Evolutionary conservation across 2,888 invertebrate genomes (phyloP).

Genomic region (Lycia hirtaria): DNA sequence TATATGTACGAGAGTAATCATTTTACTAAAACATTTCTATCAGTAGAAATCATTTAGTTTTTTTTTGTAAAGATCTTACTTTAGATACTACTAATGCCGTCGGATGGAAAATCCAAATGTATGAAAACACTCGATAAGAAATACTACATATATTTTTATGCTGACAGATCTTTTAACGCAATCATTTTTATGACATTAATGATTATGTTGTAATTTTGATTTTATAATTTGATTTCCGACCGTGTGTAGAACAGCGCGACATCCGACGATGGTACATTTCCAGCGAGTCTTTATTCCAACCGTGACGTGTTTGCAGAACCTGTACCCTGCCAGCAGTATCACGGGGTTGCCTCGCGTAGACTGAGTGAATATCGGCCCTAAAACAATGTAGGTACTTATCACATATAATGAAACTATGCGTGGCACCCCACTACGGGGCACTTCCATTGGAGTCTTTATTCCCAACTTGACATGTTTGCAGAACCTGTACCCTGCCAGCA

Average conservation of each 20-base stretch:
- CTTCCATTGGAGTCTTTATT: conserved; percentile 53
- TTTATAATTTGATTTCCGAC: conserved; percentile 39
- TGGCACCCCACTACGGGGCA: conserved; percentile 55
- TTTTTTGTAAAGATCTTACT: no score
- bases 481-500: conserved; percentile 13
- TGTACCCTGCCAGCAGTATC: conserved; percentile 12
- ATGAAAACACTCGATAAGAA: no score
- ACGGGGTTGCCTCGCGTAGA: conserved; percentile 17
- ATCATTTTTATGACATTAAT: conserved; percentile 9
- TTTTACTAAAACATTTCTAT: no score
- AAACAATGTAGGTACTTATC: no score
- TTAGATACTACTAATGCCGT: no score
- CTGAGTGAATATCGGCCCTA: conserved; percentile 3
- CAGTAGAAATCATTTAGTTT: no score
- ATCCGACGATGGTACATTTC: conserved; percentile 55
- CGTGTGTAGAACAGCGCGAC: conserved; percentile 52
- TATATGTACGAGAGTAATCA: no score
- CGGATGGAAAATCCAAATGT: no score
- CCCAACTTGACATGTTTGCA: conserved; percentile 28
- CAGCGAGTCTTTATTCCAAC: conserved; percentile 51
- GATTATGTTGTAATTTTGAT: conserved; percentile 42
- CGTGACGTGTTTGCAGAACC: conserved; percentile 9
- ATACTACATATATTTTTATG: no score
- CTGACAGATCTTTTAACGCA: neutral
- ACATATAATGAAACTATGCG: no score